These are phyloP conservation scores for Caenorhabditis angaria DNA, from an alignment of 2,888 invertebrate species.

Conservation along the genomic window DNA sequence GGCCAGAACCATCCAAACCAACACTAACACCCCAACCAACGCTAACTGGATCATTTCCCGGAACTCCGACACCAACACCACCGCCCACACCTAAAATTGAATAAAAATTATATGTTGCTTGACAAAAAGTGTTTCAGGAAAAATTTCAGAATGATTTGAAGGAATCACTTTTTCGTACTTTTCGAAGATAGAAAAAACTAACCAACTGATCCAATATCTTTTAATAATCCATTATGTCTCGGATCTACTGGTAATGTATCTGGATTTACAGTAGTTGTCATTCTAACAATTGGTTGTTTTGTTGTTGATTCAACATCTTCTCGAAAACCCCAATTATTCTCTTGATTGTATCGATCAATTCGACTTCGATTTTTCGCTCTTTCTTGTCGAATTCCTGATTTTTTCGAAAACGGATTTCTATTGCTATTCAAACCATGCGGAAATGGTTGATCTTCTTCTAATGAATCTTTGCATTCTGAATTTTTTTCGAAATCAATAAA, in stretches of 20 bases:
- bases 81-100: conserved; percentile 56
- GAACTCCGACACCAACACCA: conserved; percentile 56
- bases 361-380: neutral
- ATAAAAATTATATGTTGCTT: conserved; percentile 11
- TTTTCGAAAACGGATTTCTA: conserved; percentile 31
- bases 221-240: conserved; percentile 48
- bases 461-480: neutral
- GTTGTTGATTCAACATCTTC: conserved; percentile 8
- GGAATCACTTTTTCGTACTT: too few relatives aligned
- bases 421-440: conserved; percentile 29
- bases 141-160: neutral
- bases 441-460: conserved; percentile 29
- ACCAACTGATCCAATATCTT: conserved; percentile 50
- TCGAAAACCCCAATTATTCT: conserved; percentile 36
- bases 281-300: conserved; percentile 5
- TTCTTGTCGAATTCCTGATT: conserved; percentile 19
- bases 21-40: conserved; percentile 55
- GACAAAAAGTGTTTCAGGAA: neutral
- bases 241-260: conserved; percentile 41
- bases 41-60: conserved; percentile 59
- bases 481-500: neutral
- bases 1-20: conserved; percentile 56
- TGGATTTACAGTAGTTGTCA: conserved; percentile 26
- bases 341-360: conserved; percentile 16
- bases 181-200: conserved; percentile 6